These are phyloP conservation scores for Laticauda laticaudata DNA, from an alignment of 2,113 vertebrate genomes.

Conservation along the genomic window DNA sequence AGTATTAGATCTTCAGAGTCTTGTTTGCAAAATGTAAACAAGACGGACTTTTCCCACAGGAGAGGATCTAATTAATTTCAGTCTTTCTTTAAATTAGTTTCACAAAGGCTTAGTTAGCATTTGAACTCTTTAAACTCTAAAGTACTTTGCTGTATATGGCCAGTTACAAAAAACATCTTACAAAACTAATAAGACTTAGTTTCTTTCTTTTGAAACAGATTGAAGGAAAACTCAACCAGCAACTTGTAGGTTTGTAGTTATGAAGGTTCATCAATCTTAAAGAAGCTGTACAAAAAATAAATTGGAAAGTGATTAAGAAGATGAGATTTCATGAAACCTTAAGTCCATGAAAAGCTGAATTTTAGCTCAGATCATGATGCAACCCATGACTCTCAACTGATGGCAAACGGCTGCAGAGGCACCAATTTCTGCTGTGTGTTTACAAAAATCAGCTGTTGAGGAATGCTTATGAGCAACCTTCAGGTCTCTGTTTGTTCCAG, in stretches of 20 bases:
- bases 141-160: neutral
- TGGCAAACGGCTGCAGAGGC: neutral
- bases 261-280: neutral
- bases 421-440: neutral
- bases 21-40: neutral
- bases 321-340: neutral
- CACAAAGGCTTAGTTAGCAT: neutral
- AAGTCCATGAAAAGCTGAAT: neutral
- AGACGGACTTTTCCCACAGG: neutral
- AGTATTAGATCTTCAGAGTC: neutral
- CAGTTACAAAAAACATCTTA: neutral
- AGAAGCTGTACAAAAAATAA: neutral
- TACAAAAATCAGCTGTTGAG: neutral
- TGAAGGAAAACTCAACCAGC: neutral
- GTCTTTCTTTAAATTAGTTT: neutral
- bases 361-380: neutral
- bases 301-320: neutral
- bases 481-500: neutral
- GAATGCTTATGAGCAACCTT: neutral
- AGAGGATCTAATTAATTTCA: neutral
- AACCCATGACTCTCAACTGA: neutral
- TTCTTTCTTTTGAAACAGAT: neutral
- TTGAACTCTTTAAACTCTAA: neutral
- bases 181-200: neutral
- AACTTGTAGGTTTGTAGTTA: neutral